These are phyloP conservation scores for Tineola bisselliella DNA, from an alignment of 2,888 invertebrate species.

Conservation along the genomic window DNA sequence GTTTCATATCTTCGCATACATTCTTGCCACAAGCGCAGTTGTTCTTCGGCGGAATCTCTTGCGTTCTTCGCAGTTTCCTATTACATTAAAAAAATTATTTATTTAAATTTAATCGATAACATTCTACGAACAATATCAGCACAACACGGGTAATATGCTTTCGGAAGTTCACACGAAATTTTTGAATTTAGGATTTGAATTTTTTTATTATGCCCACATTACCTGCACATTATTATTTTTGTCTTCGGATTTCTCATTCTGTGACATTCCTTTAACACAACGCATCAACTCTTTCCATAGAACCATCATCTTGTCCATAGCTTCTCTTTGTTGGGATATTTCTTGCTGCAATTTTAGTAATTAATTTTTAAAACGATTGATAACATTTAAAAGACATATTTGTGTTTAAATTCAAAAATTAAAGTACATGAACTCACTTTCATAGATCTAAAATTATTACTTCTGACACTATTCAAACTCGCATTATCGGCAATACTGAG, in stretches of 20 bases:
- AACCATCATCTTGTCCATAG: conserved; percentile 64
- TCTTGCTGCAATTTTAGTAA: conserved; percentile 40
- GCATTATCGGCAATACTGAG: conserved; percentile 53
- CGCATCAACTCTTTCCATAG: conserved; percentile 60
- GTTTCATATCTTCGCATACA: conserved; percentile 61
- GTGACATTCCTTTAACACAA: conserved; percentile 51
- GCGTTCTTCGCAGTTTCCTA: conserved; percentile 42
- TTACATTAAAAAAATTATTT: too few relatives aligned
- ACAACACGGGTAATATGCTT: too few relatives aligned
- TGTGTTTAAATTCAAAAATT: too few relatives aligned
- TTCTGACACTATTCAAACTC: conserved; percentile 48
- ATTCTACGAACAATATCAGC: too few relatives aligned
- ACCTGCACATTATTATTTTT: conserved; percentile 23
- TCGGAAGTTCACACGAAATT: too few relatives aligned
- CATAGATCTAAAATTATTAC: conserved; percentile 48
- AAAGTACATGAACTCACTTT: conserved; percentile 45
- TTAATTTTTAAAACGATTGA: conserved; percentile 15
- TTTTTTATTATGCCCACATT: too few relatives aligned
- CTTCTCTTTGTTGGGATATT: conserved; percentile 53
- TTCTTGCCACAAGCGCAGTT: conserved; percentile 55
- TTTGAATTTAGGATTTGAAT: too few relatives aligned
- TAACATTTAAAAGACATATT: too few relatives aligned
- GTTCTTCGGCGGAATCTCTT: conserved; percentile 49
- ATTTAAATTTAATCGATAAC: too few relatives aligned
- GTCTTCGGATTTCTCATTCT: conserved; percentile 30